Evolutionary conservation across 2,797 vertebrate genomes (phyloP).

Genomic region (Epinephelus malabaricus): DNA sequence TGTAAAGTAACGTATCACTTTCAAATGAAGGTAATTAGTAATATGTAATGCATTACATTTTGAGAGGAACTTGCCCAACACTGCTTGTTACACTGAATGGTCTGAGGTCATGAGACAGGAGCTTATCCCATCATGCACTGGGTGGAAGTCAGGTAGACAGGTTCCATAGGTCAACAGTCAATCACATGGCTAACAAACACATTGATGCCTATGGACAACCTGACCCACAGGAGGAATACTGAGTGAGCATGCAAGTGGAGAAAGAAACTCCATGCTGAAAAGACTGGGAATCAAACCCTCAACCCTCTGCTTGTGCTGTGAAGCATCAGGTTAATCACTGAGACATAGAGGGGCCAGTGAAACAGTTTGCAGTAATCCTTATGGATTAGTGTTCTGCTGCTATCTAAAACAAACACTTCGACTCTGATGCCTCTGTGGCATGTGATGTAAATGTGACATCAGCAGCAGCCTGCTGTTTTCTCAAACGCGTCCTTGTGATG

Average conservation of each 20-base stretch:
- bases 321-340: not conserved
- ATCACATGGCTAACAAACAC: not conserved
- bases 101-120: too few relatives aligned
- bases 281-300: not conserved
- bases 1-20: too few relatives aligned
- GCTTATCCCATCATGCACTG: not conserved
- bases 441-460: not conserved
- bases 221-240: not conserved
- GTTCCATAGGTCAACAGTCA: not conserved
- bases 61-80: too few relatives aligned
- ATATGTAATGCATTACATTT: too few relatives aligned
- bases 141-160: not conserved
- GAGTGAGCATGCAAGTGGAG: not conserved
- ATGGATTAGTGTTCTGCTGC: constrained; percentile 11
- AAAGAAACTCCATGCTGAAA: not conserved
- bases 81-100: too few relatives aligned
- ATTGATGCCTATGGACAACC: not conserved
- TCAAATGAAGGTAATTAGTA: too few relatives aligned
- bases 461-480: not conserved
- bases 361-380: constrained; percentile 4
- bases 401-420: constrained; percentile 30
- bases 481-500: not conserved
- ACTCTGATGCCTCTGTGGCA: not conserved
- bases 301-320: not conserved
- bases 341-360: not conserved